phyloP scores from a whole-genome alignment of 2,113 vertebrate species.

The Rafetus swinhoei region DNA sequence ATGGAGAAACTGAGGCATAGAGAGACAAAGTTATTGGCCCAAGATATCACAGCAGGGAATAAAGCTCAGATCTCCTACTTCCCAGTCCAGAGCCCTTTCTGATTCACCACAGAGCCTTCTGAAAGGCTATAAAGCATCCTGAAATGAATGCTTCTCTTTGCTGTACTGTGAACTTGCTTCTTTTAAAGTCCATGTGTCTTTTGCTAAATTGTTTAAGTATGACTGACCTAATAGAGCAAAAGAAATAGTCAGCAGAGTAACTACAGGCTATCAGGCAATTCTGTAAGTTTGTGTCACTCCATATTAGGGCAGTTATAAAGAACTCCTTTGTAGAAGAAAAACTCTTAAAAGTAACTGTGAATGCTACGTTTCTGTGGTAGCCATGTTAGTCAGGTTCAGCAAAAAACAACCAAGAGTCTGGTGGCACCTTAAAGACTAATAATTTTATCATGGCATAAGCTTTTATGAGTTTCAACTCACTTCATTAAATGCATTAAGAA shows the following conservation, averaged over 20 bases:
- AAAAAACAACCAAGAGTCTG: too few species aligned
- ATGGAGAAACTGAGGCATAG: background rate
- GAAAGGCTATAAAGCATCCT: background rate
- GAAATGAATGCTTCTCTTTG: background rate
- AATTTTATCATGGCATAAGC: too few species aligned
- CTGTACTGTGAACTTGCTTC: background rate
- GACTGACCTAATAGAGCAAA: constrained; percentile 16
- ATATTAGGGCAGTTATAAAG: background rate
- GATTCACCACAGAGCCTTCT: background rate
- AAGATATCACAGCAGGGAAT: background rate
- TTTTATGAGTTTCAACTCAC: too few species aligned
- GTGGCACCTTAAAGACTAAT: too few species aligned
- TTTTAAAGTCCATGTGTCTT: constrained; percentile 17
- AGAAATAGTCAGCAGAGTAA: constrained; percentile 31
- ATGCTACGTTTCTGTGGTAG: background rate
- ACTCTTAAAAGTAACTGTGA: constrained; percentile 17
- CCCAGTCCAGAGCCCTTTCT: background rate
- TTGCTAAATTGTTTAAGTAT: background rate
- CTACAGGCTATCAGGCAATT: constrained; percentile 20
- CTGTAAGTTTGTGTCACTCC: constrained; percentile 6
- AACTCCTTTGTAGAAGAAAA: background rate
- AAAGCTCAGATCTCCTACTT: background rate
- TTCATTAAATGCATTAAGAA: too few species aligned
- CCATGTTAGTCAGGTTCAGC: too few species aligned
- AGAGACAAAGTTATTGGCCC: background rate